phyloP scores from a whole-genome alignment of 2,113 vertebrate species.

The Ammodytes dubius region DNA sequence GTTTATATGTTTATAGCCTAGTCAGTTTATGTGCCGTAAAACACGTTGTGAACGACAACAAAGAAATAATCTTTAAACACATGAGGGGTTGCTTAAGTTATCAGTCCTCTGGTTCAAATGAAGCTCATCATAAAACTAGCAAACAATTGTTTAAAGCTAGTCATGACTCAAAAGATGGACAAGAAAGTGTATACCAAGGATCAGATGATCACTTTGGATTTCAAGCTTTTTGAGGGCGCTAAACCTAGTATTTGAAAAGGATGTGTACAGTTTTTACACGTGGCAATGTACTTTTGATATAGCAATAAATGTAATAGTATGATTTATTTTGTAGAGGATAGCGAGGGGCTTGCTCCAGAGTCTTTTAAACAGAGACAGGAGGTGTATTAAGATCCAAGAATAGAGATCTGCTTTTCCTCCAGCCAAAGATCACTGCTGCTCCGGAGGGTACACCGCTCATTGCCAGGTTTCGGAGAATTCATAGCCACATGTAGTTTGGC shows the following conservation, averaged over 20 bases:
- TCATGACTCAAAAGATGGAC: not conserved
- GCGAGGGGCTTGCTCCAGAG: conserved; percentile 2
- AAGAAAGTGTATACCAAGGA: too few relatives aligned
- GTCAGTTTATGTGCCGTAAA: too few relatives aligned
- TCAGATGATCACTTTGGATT: not conserved
- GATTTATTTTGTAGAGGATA: not conserved
- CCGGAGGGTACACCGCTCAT: conserved; percentile 47
- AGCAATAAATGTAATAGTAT: not conserved
- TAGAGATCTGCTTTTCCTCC: conserved; percentile 15
- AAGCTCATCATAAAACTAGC: too few relatives aligned
- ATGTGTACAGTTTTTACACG: not conserved
- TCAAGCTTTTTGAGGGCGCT: not conserved
- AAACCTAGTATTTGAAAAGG: too few relatives aligned
- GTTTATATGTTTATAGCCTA: too few relatives aligned
- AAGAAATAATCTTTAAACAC: too few relatives aligned
- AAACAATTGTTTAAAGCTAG: not conserved
- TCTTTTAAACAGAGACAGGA: conserved; percentile 38
- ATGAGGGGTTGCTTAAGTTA: too few relatives aligned
- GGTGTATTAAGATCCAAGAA: conserved; percentile 39
- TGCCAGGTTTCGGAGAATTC: conserved; percentile 49
- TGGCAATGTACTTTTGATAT: not conserved
- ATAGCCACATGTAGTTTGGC: conserved; percentile 64
- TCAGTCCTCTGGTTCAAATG: too few relatives aligned
- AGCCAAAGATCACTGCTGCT: conserved; percentile 40
- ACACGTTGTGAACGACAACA: too few relatives aligned